Evolutionary conservation across 64 coral and sea anemone genomes (phyloP), one percentile per base, ranked within the genome.

Genomic region (Cladopsammia gracilis): DNA sequence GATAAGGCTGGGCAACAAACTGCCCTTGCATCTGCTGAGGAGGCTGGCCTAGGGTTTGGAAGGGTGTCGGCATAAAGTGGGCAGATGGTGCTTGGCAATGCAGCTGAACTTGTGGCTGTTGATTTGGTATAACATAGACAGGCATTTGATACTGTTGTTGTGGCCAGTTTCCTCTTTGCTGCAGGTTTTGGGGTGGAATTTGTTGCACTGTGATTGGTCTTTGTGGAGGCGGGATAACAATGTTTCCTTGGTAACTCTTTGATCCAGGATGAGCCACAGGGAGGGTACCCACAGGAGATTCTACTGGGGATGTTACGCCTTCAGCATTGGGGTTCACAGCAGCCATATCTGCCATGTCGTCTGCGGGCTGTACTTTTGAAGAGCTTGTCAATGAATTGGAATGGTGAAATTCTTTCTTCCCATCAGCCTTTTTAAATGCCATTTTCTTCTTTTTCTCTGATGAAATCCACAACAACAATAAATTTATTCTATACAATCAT

Each of bases 41-140:
- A 18, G 61, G 26, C 15, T 44, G 92, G 6, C 68, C 76, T 83
- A 48, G 57, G 20, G 34, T 34, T 74, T 80, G 67, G 78, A 84
- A 94, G 51, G 54, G 50, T 58, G 87, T 56, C 76, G 86, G 23
- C 46, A 89, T 51, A 84, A 84, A 84, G 14, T 87, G 92, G 73
- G 81, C 80, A 62, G 71, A 61, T 65, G 90, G 90, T 57, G 73
- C 86, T 92, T 92, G 90, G 64, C 90, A 76, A 18, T 92, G 90
- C 8, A 49, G 62, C 64, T 84, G 79, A 42, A 25, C 15, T 85
- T 78, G 73, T 48, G 77, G 83, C 64, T 58, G 79, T 23, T 76
- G 79, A 14, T 76, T 68, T 56, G 79, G 92, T 6, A 84, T 34
- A 4, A 25, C 47, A 48, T 67, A 84, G 20, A 44, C 80, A 65